Percentiles rank a stretch among this genome's conserved stretches.
Evolutionary conservation across 2,797 vertebrate genomes (phyloP).

Genomic region (Moxostoma hubbsi): DNA sequence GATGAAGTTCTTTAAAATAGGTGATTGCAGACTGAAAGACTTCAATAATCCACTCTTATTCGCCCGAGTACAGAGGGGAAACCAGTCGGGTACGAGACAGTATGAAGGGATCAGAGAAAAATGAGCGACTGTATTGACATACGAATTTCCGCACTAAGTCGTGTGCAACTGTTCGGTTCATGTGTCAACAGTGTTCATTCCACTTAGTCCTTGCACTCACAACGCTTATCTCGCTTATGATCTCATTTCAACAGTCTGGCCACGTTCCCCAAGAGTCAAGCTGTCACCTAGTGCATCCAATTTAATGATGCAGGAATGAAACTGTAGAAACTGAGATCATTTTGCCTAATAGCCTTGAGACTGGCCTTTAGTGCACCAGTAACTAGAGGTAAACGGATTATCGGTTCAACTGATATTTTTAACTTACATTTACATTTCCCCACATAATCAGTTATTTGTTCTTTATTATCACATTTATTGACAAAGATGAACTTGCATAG

Average conservation of each 20-base stretch:
- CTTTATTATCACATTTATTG: too few species aligned
- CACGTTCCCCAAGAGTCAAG: slow-evolving; percentile 68
- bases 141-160: slow-evolving; percentile 83
- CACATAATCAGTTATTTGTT: too few species aligned
- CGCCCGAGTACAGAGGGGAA: slow-evolving; percentile 55
- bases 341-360: slow-evolving; percentile 10
- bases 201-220: slow-evolving; percentile 79
- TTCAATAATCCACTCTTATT: slow-evolving; percentile 48
- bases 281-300: slow-evolving; percentile 70
- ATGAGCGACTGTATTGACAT: slow-evolving; percentile 85
- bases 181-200: slow-evolving; percentile 82
- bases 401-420: too few species aligned
- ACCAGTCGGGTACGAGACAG: slow-evolving; percentile 65
- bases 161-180: slow-evolving; percentile 82
- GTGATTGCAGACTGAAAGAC: slow-evolving; percentile 29
- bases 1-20: slow-evolving; percentile 22
- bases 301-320: slow-evolving; percentile 48
- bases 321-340: neutral
- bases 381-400: too few species aligned
- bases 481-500: too few species aligned
- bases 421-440: too few species aligned
- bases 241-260: slow-evolving; percentile 71
- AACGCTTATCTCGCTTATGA: slow-evolving; percentile 75
- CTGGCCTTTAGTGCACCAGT: neutral
- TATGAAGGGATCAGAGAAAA: slow-evolving; percentile 78